Evolutionary conservation across 2,888 invertebrate genomes (phyloP).

Genomic region (Panorpa germanica): DNA sequence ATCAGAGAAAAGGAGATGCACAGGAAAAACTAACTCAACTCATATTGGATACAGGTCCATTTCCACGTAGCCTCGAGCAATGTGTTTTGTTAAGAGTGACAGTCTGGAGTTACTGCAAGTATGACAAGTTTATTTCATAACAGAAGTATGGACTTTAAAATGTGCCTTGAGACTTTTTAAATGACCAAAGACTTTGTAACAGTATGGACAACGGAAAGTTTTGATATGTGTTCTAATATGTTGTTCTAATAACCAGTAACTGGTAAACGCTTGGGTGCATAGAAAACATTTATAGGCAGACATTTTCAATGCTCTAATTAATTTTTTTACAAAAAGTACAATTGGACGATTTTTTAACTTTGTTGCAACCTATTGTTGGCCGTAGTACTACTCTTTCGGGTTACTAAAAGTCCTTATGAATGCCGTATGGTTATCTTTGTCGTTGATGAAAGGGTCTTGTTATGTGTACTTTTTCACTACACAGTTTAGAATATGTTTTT

Average conservation of each 20-base stretch:
- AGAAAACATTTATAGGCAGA: constrained; percentile 93
- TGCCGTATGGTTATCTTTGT: too few species aligned
- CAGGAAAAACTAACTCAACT: too few species aligned
- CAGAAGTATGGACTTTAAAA: constrained; percentile 91
- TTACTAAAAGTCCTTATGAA: too few species aligned
- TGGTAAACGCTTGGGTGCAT: constrained; percentile 92
- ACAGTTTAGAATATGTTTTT: too few species aligned
- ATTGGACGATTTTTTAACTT: constrained; percentile 72
- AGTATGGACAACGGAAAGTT: constrained; percentile 89
- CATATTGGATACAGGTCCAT: too few species aligned
- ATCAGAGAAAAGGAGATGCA: too few species aligned
- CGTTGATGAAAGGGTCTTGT: too few species aligned
- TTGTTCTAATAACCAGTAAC: constrained; percentile 94
- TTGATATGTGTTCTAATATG: constrained; percentile 97
- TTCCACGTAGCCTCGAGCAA: constrained; percentile 82
- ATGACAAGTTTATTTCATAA: constrained; percentile 90
- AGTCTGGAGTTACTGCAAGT: constrained; percentile 87
- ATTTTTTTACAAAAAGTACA: constrained; percentile 94
- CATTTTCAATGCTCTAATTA: constrained; percentile 92
- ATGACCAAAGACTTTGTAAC: constrained; percentile 91
- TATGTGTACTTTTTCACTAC: too few species aligned
- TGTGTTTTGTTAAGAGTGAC: constrained; percentile 86
- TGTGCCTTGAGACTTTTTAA: constrained; percentile 91
- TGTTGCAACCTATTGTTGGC: too few species aligned
- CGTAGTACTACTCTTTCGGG: too few species aligned